Evolutionary conservation across 2,113 vertebrate species (phyloP), one percentile per base, ranked within the genome.

Genomic region (Oplegnathus fasciatus): DNA sequence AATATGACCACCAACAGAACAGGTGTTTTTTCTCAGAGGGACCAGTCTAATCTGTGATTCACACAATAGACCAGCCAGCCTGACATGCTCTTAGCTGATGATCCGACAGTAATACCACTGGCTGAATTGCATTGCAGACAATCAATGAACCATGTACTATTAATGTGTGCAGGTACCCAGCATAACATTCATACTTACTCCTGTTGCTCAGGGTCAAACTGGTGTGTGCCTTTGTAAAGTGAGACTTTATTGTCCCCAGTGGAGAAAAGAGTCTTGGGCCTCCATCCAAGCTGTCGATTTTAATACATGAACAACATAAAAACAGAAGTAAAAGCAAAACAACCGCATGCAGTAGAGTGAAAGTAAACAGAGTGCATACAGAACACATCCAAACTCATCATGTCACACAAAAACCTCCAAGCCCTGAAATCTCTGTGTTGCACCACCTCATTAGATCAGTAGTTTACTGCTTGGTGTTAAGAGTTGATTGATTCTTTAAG

Each of bases 201-300:
- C 84, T 52, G 58, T 67, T 54, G 77, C 26, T 44, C 11, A 78
- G 52, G 71, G 70, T 85, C 48, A 72, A 75, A 69, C 54, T 48
- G 78, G n/a, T 78, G 57, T 30, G 55, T 81, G 75, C 44, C 42
- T 84, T 70, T 54, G 11, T 28, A 55, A 69, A 78, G 30, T 4
- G 22, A 22, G 64, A 58, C 44, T 79, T 81, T 76, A 86, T 55
- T 28, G 54, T 82, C 55, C 82, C 76, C 42, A 1, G 61, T 74
- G 83, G 81, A 71, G 55, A 58, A 82, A 84, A 82, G 26, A 80
- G 28, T 70, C 58, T 48, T 14, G 1, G 76, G 76, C 66, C 66
- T n/a, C 18, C n/a, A 9, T 83, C 80, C 81, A 88, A 81, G 44
- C 57, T 70, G 65, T 75, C 34, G 13, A 17, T 46, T 72, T 87